Evolutionary conservation across 2,113 vertebrate genomes (phyloP).

Genomic region (Trochalopteron elliotii): DNA sequence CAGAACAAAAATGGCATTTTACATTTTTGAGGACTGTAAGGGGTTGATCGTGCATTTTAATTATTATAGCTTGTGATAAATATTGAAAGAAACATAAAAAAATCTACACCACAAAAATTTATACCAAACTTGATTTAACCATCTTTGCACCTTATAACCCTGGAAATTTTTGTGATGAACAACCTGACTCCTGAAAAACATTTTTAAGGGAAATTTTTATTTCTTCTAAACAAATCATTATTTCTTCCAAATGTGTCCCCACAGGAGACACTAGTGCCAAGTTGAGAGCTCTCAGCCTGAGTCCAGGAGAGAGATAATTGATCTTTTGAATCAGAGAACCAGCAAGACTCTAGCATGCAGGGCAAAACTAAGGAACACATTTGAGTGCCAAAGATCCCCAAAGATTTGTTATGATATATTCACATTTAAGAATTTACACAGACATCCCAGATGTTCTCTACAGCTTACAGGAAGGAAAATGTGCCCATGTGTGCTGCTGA

Average conservation of each 20-base stretch:
- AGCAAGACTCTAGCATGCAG: neutral
- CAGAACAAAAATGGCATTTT: neutral
- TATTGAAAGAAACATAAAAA: neutral
- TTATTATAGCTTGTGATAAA: neutral
- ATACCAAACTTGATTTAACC: neutral
- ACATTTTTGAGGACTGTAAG: neutral
- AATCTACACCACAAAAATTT: neutral
- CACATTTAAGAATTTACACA: neutral
- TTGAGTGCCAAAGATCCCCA: neutral
- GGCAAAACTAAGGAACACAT: neutral
- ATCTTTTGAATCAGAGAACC: neutral
- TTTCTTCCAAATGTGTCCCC: neutral
- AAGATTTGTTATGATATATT: neutral
- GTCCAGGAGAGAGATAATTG: neutral
- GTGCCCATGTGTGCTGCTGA: accelerated
- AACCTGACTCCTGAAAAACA: neutral
- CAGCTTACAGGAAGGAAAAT: neutral
- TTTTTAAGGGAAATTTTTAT: neutral
- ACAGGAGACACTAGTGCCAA: neutral
- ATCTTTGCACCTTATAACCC: neutral
- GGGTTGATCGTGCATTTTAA: neutral
- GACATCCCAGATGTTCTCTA: neutral
- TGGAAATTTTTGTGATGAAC: neutral
- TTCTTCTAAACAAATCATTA: neutral
- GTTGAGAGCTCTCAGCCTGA: neutral